Evolutionary conservation across 2,888 invertebrate species (phyloP).

Genomic region (Diachrysia chrysitis): DNA sequence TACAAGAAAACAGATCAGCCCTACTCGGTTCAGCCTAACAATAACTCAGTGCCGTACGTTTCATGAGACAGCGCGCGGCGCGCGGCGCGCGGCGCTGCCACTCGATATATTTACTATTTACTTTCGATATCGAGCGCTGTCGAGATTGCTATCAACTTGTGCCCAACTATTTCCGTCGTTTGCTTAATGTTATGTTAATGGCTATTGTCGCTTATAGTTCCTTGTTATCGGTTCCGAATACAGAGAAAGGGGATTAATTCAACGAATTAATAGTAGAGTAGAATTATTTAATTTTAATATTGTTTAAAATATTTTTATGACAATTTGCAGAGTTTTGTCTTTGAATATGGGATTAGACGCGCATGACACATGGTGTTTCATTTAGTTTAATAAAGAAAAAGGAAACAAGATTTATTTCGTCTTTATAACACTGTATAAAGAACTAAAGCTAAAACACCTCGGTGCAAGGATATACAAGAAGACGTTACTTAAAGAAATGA

Average conservation of each 20-base stretch:
- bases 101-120: conserved; percentile 52
- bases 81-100: conserved; percentile 32
- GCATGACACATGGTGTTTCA: too few species aligned
- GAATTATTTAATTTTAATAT: too few species aligned
- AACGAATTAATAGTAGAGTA: too few species aligned
- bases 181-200: conserved; percentile 40
- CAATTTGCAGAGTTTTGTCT: too few species aligned
- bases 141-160: conserved; percentile 49
- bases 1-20: conserved; percentile 29
- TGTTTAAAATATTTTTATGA: too few species aligned
- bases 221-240: conserved; percentile 16
- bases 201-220: conserved; percentile 26
- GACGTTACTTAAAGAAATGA: conserved; percentile 11
- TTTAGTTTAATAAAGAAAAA: not conserved
- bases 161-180: conserved; percentile 50
- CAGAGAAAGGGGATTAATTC: conserved; percentile 10
- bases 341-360: too few species aligned
- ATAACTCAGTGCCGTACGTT: conserved; percentile 41
- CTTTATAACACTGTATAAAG: not conserved
- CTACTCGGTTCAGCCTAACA: conserved; percentile 34
- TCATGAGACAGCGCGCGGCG: conserved; percentile 35
- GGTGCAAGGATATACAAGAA: conserved; percentile 14
- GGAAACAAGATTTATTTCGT: not conserved
- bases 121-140: conserved; percentile 54
- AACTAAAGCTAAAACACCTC: not conserved